Base-by-base conservation (phyloP, 92 coral and sea anemone species). In the Paragorgia papillata region DNA sequence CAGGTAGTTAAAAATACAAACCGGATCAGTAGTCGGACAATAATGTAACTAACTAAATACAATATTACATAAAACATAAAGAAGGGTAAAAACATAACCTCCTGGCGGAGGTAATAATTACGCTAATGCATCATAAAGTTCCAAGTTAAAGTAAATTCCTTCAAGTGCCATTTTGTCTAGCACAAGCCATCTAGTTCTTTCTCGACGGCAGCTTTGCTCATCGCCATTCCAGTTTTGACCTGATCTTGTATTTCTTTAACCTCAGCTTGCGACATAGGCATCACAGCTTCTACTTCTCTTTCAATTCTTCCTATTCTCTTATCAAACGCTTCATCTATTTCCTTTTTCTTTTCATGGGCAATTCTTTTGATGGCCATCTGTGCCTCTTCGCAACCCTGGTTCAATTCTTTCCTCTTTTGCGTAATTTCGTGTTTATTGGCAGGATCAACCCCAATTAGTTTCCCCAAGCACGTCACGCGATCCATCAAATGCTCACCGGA, bases 401-500 rank as follows among this genome's bases (percentile, higher is more conserved):
- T 29, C 66, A 83, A 51, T 58, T 68, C 68, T 14, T 66, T 63
- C 44, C 66, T 44, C 71, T 68, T 51, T 18, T 9, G 19, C 80
- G 26, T 50, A 25, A 83, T 83, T 22, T 24, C 55, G 7, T 69
- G 59, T 28, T 13, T 30, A 49, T 83, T 63, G 15, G 22, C 25
- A 0, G 88, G 88, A n/a, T 84, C 88, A 37, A 84, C 80, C 5
- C 84, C 80, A 8, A 84, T 60, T 26, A 84, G 62, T 0, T 57
- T 84, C 0, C 84, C 88, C 9, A 84, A 74, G 40, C 84, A 84
- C 13, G 84, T 84, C 80, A 84, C 79, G 5, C 88, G 80, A 30
- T 79, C 84, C 88, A 84, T 84, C 60, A 84, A 3, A 53, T 84
- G 81, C 61, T 70, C 9, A 26, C 60, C 57, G 49, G 88, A 84